Evolutionary conservation across 2,113 vertebrate genomes (phyloP), one percentile per base, ranked within the genome.

Genomic region (Scolopax mira): DNA sequence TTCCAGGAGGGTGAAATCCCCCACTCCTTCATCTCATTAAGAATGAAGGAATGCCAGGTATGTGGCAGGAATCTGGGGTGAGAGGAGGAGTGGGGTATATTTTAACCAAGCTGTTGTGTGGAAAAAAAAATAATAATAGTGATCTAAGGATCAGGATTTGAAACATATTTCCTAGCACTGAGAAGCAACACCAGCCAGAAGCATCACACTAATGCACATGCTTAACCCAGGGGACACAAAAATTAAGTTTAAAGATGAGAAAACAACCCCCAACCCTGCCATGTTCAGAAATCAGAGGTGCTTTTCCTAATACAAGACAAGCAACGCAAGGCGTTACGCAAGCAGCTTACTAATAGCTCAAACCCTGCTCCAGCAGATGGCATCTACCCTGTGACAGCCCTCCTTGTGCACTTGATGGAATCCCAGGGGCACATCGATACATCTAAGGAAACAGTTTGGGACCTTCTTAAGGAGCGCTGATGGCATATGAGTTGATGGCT

Each of bases 41-140:
- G 88, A 79, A 85, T 91, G 80, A 97, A 97, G 55, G 94, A 97
- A 96, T 97, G 86, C 55, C 97, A 96, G 96, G 93, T 96, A 97
- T 96, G 94, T 96, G 85, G 92, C 78, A 97, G 92, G 92, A 96
- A 97, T 96, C 79, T 85, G 88, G 93, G 94, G 70, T 87, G 94
- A 96, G 96, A 94, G 93, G 91, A 94, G 94, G 88, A 94, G 90
- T 79, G 80, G 85, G 93, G 80, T 94, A 70, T 86, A 79, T 88
- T 96, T 96, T 93, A 92, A 90, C 84, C 14, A 60, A 83, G 92
- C 39, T 67, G 51, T 23, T 85, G 44, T 51, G 27, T 10, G 35
- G 13, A 58, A 90, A 51, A 57, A 57, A 17, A 52, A 57, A 87
- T 49, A 30, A 54, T 51, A 33, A 25, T 6, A 52, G n/a, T 35